A percentile compares a stretch with the other conserved stretches of the same genome.
Evolutionary conservation across 2,797 vertebrate genomes (phyloP).

Genomic region (Oryzias sinensis): DNA sequence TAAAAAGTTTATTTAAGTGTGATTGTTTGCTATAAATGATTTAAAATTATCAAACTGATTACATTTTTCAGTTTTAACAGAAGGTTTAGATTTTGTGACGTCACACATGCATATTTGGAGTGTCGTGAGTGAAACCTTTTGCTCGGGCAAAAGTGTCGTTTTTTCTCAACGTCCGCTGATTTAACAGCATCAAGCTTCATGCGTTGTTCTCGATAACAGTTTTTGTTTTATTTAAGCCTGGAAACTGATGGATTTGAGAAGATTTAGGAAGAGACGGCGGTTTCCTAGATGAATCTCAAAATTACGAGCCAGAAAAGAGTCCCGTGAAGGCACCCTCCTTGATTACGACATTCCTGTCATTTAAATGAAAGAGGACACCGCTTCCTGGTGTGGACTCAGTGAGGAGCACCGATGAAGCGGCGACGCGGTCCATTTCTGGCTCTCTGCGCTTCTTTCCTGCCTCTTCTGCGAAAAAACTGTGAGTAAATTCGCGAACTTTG

Average conservation of each 20-base stretch:
- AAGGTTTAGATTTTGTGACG: too few species aligned
- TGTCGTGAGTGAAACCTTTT: too few species aligned
- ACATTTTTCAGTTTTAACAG: background rate
- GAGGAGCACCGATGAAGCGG: constrained; percentile 36
- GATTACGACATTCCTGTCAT: constrained; percentile 59
- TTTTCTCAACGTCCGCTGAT: too few species aligned
- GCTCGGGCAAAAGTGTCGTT: too few species aligned
- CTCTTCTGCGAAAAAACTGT: background rate
- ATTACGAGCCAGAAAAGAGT: constrained; percentile 14
- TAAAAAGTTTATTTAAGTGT: too few species aligned
- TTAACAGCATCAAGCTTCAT: too few species aligned
- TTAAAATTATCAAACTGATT: background rate
- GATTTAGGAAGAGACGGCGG: background rate
- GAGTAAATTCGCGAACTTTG: background rate
- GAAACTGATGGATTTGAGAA: background rate
- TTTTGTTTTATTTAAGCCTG: too few species aligned
- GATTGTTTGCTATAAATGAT: background rate
- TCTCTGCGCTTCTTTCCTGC: background rate
- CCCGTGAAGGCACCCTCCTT: constrained; percentile 42
- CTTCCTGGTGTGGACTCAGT: constrained; percentile 73
- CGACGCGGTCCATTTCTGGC: background rate
- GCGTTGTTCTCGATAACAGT: too few species aligned
- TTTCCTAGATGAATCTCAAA: background rate
- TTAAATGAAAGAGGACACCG: constrained; percentile 62
- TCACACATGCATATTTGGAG: too few species aligned